A percentile compares a stretch with the other conserved stretches of the same genome.
phyloP scores from a whole-genome alignment of 2,888 invertebrate species.

The Melipona bicolor region DNA sequence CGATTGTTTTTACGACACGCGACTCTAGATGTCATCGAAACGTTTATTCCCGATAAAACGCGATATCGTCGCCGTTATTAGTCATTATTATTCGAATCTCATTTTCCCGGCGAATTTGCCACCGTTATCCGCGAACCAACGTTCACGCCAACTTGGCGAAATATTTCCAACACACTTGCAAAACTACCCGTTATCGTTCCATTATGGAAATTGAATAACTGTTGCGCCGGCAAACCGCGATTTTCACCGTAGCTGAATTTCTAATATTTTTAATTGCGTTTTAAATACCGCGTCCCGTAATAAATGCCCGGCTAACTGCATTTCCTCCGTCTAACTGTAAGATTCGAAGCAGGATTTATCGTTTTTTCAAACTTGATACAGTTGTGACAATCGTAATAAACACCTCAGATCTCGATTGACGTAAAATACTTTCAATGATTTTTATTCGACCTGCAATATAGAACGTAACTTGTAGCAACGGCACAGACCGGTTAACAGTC shows the following conservation, averaged over 20 bases:
- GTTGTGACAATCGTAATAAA: no score
- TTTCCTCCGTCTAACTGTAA: neutral
- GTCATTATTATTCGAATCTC: neutral
- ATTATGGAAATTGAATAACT: conserved; percentile 1
- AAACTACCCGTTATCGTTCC: neutral
- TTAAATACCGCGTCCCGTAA: neutral
- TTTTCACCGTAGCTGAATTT: neutral
- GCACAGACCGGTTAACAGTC: neutral
- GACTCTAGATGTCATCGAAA: neutral
- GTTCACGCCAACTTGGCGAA: neutral
- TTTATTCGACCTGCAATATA: no score
- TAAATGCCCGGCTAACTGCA: neutral
- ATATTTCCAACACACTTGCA: neutral
- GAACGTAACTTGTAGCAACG: no score
- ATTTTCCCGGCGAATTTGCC: neutral
- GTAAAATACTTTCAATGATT: no score
- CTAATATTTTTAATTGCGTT: conserved; percentile 3
- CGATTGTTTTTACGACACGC: neutral
- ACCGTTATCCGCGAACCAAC: neutral
- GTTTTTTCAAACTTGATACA: neutral
- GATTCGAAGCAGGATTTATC: neutral
- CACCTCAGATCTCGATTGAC: neutral
- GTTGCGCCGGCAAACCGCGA: neutral
- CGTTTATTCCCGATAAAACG: no score
- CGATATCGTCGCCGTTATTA: neutral